phyloP scores from a whole-genome alignment of 2,888 invertebrate species.

The Tolmerus cingulatus region DNA sequence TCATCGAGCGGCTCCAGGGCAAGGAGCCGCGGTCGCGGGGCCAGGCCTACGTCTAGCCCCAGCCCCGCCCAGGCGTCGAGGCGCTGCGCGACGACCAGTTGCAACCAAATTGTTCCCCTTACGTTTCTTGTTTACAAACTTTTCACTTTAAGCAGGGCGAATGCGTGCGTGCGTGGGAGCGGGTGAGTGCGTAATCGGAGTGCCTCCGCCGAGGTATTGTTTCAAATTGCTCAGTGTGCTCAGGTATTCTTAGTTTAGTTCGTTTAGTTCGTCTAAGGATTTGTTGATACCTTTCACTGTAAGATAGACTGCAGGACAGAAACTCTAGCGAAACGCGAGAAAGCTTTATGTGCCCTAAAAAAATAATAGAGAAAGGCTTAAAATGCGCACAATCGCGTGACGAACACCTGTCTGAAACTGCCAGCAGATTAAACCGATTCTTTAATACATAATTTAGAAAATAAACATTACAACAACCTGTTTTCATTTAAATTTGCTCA shows the following conservation, averaged over 20 bases:
- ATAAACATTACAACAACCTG: too few relatives aligned
- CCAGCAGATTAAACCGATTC: background rate
- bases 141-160: conserved; percentile 11
- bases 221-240: conserved; percentile 46
- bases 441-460: background rate
- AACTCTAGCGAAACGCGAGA: background rate
- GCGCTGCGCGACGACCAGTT: background rate
- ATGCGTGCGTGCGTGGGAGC: background rate
- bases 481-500: too few relatives aligned
- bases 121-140: conserved; percentile 36
- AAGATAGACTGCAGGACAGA: background rate
- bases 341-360: conserved; percentile 26
- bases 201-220: conserved; percentile 2
- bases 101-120: conserved; percentile 43
- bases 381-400: background rate
- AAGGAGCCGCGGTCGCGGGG: conserved; percentile 65
- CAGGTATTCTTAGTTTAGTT: conserved; percentile 40
- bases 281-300: conserved; percentile 14
- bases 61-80: conserved; percentile 29
- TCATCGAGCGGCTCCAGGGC: conserved; percentile 80
- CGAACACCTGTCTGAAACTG: background rate
- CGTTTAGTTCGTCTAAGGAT: background rate
- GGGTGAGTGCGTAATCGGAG: background rate
- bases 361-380: background rate
- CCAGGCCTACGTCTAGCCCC: conserved; percentile 69